These are phyloP conservation scores for Nemurella pictetii DNA, from an alignment of 2,888 invertebrate genomes.

Conservation along the genomic window DNA sequence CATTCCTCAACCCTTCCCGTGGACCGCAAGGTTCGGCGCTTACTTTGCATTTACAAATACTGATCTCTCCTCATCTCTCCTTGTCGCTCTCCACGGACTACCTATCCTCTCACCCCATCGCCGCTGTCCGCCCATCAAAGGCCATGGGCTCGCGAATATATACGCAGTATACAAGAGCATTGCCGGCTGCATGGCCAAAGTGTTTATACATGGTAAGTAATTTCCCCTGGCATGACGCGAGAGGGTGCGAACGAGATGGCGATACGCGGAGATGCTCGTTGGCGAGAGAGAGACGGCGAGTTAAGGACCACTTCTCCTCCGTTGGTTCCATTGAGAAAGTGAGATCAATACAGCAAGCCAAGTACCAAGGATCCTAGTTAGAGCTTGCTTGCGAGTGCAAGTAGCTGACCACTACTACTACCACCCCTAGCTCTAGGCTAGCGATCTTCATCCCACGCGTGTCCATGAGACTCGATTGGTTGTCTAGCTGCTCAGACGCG, in stretches of 20 bases:
- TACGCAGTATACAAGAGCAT: conserved; percentile 4
- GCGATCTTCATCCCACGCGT: neutral
- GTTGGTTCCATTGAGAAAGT: conserved; percentile 39
- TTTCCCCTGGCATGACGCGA: conserved; percentile 39
- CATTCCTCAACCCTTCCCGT: neutral
- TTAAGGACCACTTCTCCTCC: conserved; percentile 40
- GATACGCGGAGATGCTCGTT: conserved; percentile 16
- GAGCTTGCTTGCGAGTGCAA: conserved; percentile 8
- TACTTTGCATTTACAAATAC: conserved; percentile 44
- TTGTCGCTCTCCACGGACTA: conserved; percentile 25
- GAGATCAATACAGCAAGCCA: conserved; percentile 41
- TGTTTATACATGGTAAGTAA: conserved; percentile 44
- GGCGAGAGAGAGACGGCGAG: conserved; percentile 29
- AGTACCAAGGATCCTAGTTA: conserved; percentile 21
- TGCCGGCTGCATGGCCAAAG: conserved; percentile 40
- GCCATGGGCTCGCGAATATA: conserved; percentile 13
- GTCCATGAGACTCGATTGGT: neutral
- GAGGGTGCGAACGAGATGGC: conserved; percentile 30
- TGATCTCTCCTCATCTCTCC: conserved; percentile 37
- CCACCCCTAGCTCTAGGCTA: neutral
- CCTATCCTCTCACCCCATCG: conserved; percentile 16
- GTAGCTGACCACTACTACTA: neutral
- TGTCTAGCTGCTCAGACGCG: neutral
- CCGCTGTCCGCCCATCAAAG: conserved; percentile 39
- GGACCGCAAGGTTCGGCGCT: conserved; percentile 40